Evolutionary conservation across 1,140 invertebrate species (phyloP).

Genomic region (Archegozetes longisetosus): DNA sequence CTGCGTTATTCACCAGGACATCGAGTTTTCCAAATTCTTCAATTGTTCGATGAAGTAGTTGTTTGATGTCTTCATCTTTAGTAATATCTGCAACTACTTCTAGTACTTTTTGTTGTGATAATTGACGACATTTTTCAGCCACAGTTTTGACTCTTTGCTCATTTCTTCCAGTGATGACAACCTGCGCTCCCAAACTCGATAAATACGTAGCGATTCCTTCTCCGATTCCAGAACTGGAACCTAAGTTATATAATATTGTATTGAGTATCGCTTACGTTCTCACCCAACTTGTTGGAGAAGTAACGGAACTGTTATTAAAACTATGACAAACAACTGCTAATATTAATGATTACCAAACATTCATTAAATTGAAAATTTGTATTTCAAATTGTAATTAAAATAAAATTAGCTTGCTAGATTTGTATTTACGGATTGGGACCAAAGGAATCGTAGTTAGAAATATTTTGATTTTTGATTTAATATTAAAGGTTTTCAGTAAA

Average conservation of each 20-base stretch:
- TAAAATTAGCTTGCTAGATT: no score
- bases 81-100: constrained; percentile 63
- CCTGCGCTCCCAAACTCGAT: constrained; percentile 45
- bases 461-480: no score
- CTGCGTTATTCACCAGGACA: constrained; percentile 52
- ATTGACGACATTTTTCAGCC: constrained; percentile 41
- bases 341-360: no score
- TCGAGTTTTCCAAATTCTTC: constrained; percentile 71
- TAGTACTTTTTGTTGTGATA: background rate
- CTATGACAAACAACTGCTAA: no score
- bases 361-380: no score
- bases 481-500: no score
- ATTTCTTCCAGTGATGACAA: constrained; percentile 59
- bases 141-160: constrained; percentile 43
- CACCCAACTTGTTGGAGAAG: no score
- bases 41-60: constrained; percentile 55
- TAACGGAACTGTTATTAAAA: no score
- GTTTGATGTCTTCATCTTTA: constrained; percentile 54
- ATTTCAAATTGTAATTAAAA: no score
- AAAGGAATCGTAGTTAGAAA: no score
- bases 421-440: no score
- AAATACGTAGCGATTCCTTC: constrained; percentile 57
- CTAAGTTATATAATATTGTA: constrained; percentile 8
- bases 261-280: background rate
- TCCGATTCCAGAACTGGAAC: constrained; percentile 66